Conservation (phyloP, 2,888 invertebrate species). For the Lysandra bellargus region DNA sequence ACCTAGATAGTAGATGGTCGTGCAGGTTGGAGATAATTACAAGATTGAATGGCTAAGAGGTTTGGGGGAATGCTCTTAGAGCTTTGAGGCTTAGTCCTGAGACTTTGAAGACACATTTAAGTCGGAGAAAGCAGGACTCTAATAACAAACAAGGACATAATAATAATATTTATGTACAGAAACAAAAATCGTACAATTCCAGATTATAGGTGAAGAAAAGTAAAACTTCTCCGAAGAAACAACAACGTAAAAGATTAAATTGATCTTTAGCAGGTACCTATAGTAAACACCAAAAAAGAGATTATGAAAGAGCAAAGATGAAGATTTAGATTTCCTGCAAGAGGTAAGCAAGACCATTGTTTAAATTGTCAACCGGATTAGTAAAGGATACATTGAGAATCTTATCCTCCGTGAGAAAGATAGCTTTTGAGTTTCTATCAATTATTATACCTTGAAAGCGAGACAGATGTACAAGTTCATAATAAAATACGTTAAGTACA, state of each 20-base stretch:
- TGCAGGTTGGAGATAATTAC: neutral
- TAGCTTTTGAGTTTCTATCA: neutral
- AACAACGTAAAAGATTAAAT: neutral
- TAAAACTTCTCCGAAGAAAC: neutral
- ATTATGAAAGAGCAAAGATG: neutral
- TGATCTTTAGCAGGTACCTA: neutral
- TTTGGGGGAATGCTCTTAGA: neutral
- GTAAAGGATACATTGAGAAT: neutral
- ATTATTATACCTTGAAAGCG: neutral
- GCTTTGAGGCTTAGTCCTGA: neutral
- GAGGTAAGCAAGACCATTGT: neutral
- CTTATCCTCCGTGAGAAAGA: neutral
- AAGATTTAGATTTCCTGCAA: slow-evolving; percentile 3
- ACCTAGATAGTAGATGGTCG: neutral
- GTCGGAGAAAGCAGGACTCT: neutral
- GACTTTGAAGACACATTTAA: neutral
- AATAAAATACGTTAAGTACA: slow-evolving; percentile 27
- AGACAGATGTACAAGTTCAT: slow-evolving; percentile 7
- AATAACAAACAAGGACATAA: neutral
- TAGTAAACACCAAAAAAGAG: neutral
- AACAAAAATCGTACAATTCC: neutral
- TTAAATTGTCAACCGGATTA: neutral
- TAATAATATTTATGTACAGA: neutral
- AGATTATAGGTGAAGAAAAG: neutral
- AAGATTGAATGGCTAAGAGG: neutral